phyloP scores from a whole-genome alignment of 2,113 vertebrate species.

The Recurvirostra avosetta region DNA sequence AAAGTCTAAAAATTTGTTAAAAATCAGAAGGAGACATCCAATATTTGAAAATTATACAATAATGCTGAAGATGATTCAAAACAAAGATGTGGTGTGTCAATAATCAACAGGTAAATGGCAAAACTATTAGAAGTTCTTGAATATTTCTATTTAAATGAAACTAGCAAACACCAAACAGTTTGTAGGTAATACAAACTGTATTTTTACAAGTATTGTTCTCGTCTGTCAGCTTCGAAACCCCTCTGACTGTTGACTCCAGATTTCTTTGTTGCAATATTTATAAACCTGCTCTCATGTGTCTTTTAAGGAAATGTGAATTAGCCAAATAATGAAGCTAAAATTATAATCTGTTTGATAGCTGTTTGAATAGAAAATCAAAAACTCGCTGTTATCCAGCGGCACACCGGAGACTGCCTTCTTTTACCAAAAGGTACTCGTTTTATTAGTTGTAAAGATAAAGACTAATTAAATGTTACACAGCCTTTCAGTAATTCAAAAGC shows the following conservation, averaged over 20 bases:
- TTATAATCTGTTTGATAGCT: conserved; percentile 66
- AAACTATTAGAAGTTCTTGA: background rate
- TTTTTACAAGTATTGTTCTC: conserved; percentile 31
- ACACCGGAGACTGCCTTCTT: background rate
- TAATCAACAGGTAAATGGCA: background rate
- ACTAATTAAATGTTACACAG: conserved; percentile 70
- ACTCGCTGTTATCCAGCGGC: background rate
- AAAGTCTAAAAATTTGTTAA: background rate
- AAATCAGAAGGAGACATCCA: background rate
- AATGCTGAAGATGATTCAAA: background rate
- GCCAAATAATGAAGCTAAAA: conserved; percentile 67
- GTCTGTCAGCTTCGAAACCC: conserved; percentile 11
- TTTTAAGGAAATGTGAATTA: conserved; percentile 66
- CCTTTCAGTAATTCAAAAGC: conserved; percentile 57
- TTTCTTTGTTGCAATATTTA: conserved; percentile 71
- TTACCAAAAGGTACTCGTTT: conserved; percentile 59
- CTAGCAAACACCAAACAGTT: background rate
- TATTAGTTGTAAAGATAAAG: conserved; percentile 72
- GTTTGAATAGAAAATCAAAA: conserved; percentile 65
- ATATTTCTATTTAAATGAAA: background rate
- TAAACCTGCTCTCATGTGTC: conserved; percentile 49
- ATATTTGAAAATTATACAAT: background rate
- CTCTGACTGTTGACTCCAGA: conserved; percentile 1
- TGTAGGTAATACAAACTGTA: background rate
- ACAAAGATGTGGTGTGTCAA: background rate